Evolutionary conservation across 2,113 vertebrate species (phyloP), one percentile per base, ranked within the genome.

Genomic region (Capra hircus): DNA sequence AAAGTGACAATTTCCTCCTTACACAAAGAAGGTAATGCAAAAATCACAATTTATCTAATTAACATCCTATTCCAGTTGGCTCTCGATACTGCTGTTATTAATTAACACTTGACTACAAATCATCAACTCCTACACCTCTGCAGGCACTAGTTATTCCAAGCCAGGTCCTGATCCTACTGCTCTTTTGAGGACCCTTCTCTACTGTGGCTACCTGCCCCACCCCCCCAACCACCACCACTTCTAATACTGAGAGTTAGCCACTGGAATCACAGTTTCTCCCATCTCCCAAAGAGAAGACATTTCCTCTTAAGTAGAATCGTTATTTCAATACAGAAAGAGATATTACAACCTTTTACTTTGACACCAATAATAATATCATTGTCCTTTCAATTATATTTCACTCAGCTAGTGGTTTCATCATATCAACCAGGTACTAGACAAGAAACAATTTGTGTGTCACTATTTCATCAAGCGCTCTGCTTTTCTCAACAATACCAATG

Each of bases 1-100:
- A 50, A 95, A 92, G n/a, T 78, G 80, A 97, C 33, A 90, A 48
- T 86, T 95, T 97, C 94, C 59, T 94, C 19, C 60, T 91, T 86
- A 82, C 45, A 77, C 80, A 59, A 88, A 97, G 59, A 95, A 28
- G 45, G 40, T 74, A 83, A 27, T 50, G 6, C 40, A 94, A 94
- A 74, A 97, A 89, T 90, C 85, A 91, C 13, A 92, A 33, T 95
- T 96, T 90, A 48, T 92, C 59, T 91, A 94, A 95, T 95, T 89
- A 95, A 77, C 40, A 77, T 94, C 30, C 36, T 90, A 96, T 28
- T 17, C 60, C 71, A 90, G 82, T 90, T 95, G 85, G 43, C 85
- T 88, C 16, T 90, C 62, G 62, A 40, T 36, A 71, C n/a, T 67
- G 5, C 71, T 87, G 88, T 71, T 94, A 55, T 90, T 92, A 90